These are phyloP conservation scores for Cercopithecus mona DNA, from an alignment of 2,113 vertebrate genomes.

Conservation along the genomic window DNA sequence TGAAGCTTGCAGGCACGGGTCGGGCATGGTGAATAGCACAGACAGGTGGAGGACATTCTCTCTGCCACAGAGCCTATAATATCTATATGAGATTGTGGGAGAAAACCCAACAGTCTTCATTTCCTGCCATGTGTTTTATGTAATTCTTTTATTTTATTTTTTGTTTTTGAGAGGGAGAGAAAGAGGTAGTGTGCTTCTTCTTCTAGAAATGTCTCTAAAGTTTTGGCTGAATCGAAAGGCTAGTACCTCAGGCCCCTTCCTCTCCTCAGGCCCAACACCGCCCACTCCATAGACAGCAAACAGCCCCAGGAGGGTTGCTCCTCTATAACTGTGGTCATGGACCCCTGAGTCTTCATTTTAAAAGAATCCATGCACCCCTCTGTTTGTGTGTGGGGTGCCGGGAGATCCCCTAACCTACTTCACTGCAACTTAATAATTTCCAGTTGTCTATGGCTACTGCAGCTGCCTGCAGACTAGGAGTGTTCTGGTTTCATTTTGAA, in stretches of 20 bases:
- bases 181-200: background rate
- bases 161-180: background rate
- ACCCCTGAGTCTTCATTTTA: constrained; percentile 29
- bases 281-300: background rate
- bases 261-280: background rate
- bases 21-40: background rate
- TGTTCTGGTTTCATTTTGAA: constrained; percentile 61
- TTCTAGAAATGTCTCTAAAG: background rate
- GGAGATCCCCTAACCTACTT: background rate
- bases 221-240: background rate
- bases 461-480: constrained; percentile 6
- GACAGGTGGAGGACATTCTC: background rate
- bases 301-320: background rate
- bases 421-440: background rate
- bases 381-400: background rate
- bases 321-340: fast-evolving
- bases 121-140: background rate
- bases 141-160: background rate
- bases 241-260: background rate
- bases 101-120: background rate
- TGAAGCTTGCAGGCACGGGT: background rate
- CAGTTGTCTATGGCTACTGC: background rate
- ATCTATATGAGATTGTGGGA: background rate
- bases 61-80: background rate
- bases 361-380: background rate